Evolutionary conservation across 2,888 invertebrate species (phyloP).

Genomic region (Himalopsyche anomala): DNA sequence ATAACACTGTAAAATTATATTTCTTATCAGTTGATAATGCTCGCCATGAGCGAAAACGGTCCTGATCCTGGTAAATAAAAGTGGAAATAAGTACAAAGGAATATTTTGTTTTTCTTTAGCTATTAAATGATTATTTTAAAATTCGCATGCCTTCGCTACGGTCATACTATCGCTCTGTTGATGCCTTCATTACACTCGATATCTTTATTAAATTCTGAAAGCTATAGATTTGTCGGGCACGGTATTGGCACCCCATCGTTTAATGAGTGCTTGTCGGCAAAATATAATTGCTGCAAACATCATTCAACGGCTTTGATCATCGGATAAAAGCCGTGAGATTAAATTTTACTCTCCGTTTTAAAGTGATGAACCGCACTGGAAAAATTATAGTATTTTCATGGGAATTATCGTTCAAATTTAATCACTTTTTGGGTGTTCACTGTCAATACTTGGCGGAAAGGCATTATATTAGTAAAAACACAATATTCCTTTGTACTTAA

Average conservation of each 20-base stretch:
- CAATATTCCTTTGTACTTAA: no score
- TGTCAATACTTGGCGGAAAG: no score
- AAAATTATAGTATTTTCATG: background rate
- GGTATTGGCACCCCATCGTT: conserved; percentile 7
- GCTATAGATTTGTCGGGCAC: background rate
- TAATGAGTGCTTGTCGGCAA: background rate
- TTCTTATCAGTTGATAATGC: no score
- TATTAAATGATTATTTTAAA: no score
- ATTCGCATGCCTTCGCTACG: background rate
- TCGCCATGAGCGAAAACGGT: no score
- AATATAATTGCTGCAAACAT: conserved; percentile 1
- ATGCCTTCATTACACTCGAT: background rate
- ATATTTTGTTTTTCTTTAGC: no score
- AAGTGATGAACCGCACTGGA: background rate
- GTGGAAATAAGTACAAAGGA: no score
- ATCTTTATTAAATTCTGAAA: background rate
- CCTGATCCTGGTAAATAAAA: no score
- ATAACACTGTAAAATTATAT: no score
- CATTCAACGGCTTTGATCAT: background rate
- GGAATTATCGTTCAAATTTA: no score
- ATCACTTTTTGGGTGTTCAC: no score
- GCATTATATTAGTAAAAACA: no score
- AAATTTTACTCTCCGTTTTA: background rate
- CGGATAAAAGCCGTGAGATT: conserved; percentile 2
- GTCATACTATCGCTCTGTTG: background rate